A percentile compares a stretch with the other conserved stretches of the same genome.
phyloP scores from a whole-genome alignment of 1,140 invertebrate species.

The Chelonus insularis region DNA sequence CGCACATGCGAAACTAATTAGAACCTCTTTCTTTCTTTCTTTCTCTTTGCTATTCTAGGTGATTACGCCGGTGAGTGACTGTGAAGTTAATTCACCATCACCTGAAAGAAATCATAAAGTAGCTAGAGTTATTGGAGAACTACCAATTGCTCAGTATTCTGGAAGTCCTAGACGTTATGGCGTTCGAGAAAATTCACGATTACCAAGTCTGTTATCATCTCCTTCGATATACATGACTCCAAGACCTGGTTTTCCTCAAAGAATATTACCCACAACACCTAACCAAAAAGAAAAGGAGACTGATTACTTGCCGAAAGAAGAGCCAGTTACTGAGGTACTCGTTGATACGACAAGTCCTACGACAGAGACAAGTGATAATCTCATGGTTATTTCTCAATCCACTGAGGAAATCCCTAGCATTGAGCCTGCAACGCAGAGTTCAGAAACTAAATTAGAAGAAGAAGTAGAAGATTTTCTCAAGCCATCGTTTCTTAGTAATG shows the following conservation, averaged over 20 bases:
- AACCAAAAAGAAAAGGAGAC: slow-evolving; percentile 52
- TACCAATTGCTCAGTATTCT: slow-evolving; percentile 89
- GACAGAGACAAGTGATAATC: slow-evolving; percentile 12
- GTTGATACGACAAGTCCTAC: slow-evolving; percentile 13
- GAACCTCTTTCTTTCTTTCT: neutral
- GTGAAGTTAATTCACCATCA: slow-evolving; percentile 58
- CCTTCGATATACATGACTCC: slow-evolving; percentile 68
- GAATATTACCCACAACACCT: slow-evolving; percentile 60
- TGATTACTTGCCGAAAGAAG: slow-evolving; percentile 38
- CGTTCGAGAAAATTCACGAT: slow-evolving; percentile 62
- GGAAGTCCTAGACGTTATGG: slow-evolving; percentile 88
- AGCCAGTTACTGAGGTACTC: slow-evolving; percentile 15
- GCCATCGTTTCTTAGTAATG: slow-evolving; percentile 44
- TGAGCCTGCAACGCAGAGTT: slow-evolving; percentile 10
- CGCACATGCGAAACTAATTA: neutral
- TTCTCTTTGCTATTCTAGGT: slow-evolving; percentile 44
- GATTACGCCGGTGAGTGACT: slow-evolving; percentile 59
- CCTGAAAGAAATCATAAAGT: slow-evolving; percentile 65
- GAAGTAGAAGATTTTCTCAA: slow-evolving; percentile 51
- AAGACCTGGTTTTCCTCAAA: slow-evolving; percentile 73
- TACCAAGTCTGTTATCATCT: slow-evolving; percentile 66
- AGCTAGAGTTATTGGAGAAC: slow-evolving; percentile 80
- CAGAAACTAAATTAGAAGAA: slow-evolving; percentile 39
- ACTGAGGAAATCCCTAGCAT: slow-evolving; percentile 17
- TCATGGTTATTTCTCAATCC: slow-evolving; percentile 21